These are phyloP conservation scores for Diarsia brunnea DNA, from an alignment of 2,888 invertebrate species.

Conservation along the genomic window DNA sequence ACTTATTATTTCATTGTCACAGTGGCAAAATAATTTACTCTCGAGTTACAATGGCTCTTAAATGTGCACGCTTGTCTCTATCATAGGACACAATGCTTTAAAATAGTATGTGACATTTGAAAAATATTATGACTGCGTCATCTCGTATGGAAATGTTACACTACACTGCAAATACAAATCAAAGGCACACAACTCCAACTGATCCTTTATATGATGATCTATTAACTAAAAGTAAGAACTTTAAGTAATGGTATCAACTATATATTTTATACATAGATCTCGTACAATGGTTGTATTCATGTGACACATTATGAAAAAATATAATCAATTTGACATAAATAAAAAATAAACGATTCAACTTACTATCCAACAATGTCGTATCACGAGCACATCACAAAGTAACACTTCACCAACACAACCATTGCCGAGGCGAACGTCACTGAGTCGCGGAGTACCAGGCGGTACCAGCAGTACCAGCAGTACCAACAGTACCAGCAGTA, in stretches of 20 bases:
- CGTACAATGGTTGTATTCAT: constrained; percentile 68
- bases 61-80: constrained; percentile 27
- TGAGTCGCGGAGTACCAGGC: constrained; percentile 44
- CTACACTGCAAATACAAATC: constrained; percentile 67
- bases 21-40: constrained; percentile 50
- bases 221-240: constrained; percentile 65
- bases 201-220: constrained; percentile 62
- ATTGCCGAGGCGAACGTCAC: constrained; percentile 56
- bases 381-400: constrained; percentile 60
- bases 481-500: background rate
- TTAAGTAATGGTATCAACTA: constrained; percentile 62
- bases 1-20: constrained; percentile 34
- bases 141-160: constrained; percentile 33
- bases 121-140: constrained; percentile 41
- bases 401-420: constrained; percentile 65
- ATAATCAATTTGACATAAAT: constrained; percentile 62
- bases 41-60: constrained; percentile 31
- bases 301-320: constrained; percentile 59
- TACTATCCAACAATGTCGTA: constrained; percentile 59
- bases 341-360: constrained; percentile 62
- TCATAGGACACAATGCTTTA: constrained; percentile 8
- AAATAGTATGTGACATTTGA: constrained; percentile 43
- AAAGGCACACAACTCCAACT: constrained; percentile 70
- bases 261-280: constrained; percentile 65
- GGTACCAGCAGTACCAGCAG: too few relatives aligned